phyloP scores from a whole-genome alignment of 2,797 vertebrate genomes.

The Eremophila alpestris region DNA sequence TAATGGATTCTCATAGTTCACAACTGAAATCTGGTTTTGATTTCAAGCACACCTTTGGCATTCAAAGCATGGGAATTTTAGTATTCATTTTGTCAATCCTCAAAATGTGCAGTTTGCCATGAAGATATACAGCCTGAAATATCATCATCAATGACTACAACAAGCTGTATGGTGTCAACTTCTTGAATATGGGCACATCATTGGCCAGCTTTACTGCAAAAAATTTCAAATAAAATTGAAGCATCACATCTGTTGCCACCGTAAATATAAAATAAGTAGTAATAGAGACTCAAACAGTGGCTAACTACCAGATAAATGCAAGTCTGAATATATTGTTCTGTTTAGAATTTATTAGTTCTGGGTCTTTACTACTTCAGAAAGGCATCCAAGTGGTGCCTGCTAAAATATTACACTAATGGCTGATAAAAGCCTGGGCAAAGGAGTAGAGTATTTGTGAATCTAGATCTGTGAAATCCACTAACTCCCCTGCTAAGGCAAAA shows the following conservation, averaged over 20 bases:
- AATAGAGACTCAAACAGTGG: not conserved
- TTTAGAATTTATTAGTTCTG: not conserved
- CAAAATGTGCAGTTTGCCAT: not conserved
- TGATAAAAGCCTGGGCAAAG: not conserved
- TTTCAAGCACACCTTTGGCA: not conserved
- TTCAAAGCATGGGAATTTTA: not conserved
- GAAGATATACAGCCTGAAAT: not conserved
- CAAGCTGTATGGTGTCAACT: not conserved
- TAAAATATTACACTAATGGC: not conserved
- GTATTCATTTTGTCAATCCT: not conserved
- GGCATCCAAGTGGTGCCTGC: not conserved
- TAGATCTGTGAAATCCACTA: not conserved
- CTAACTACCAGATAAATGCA: not conserved
- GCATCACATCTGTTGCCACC: not conserved
- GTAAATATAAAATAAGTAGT: not conserved
- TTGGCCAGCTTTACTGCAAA: not conserved
- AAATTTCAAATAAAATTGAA: not conserved
- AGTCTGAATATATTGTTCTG: not conserved
- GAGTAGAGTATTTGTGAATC: not conserved
- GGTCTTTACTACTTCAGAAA: not conserved
- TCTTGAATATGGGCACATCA: not conserved
- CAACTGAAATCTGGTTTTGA: not conserved
- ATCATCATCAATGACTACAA: not conserved
- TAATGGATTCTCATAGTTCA: not conserved
- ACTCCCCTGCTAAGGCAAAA: not conserved